Conservation (phyloP, 2,113 vertebrate species). For the Coptodon rendalli region DNA sequence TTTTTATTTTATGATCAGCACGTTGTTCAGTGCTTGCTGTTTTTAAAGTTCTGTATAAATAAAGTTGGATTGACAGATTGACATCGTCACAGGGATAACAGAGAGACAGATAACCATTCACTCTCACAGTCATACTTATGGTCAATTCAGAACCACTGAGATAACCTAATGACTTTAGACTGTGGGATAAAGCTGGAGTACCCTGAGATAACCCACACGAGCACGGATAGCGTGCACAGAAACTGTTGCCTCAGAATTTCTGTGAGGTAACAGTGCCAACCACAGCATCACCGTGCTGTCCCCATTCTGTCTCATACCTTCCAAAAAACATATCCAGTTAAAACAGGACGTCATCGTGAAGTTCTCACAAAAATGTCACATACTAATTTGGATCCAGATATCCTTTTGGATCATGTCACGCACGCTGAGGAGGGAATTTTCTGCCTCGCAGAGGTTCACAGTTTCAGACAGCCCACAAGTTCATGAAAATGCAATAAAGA, state of each 20-base stretch:
- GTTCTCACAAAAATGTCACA: not conserved
- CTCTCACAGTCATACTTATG: not conserved
- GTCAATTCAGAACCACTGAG: rapidly evolving
- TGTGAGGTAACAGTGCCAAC: not conserved
- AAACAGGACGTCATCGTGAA: rapidly evolving
- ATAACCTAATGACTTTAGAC: not conserved
- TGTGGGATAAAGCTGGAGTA: not conserved
- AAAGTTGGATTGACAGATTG: not conserved
- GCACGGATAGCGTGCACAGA: not conserved
- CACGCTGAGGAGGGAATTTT: not conserved
- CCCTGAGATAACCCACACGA: not conserved
- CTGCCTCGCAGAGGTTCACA: not conserved
- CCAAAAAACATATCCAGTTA: not conserved
- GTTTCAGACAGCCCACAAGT: not conserved
- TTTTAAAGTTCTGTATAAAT: not conserved
- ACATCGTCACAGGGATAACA: rapidly evolving
- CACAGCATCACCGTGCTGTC: not conserved
- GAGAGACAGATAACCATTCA: not conserved
- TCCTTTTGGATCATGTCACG: not conserved
- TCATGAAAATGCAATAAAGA: not conserved
- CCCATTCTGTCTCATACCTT: not conserved
- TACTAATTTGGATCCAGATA: not conserved
- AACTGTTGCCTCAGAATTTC: not conserved
- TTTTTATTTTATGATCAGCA: not conserved
- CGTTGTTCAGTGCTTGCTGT: not conserved